Evolutionary conservation across 1,140 invertebrate genomes (phyloP), one percentile per base, ranked within the genome.

Genomic region (Schlechtendalia chinensis): DNA sequence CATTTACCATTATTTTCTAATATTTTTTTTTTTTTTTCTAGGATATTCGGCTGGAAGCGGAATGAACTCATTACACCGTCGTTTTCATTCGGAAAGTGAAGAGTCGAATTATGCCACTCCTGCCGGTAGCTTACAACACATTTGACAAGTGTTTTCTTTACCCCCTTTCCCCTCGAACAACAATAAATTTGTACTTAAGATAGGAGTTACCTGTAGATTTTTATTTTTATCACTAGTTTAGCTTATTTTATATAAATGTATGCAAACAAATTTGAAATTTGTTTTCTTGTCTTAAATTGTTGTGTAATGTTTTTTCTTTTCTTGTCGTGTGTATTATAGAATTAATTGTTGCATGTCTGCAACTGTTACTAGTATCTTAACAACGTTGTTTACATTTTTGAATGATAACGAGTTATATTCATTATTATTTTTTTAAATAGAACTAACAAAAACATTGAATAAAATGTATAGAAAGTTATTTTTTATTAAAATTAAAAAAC

Each of bases 71-170:
- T 39, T 77, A 24, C 74, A 77, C 4, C 39, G 56, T 77, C 74
- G 74, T 27, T 61, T 77, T 61, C 32, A 77, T 77, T 77, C 74
- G 17, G 74, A 77, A 19, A 77, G 74, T 47, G 74, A 77, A 77
- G 74, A 77, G 24, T 77, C 74, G 8, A 77, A 58, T 77, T 77
- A 77, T 47, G 74, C 74, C 8, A 77, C 74, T 77, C 74, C 74
- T 39, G 74, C 74, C n/a, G 74, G 74, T 45, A 77, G 74, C 11
- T 77, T 77, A 47, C 74, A 77, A 61, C 74, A 77, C 10, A 45
- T 77, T 24, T 77, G 56, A 77, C 72, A 29, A 75, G 29, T 5
- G 29, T 58, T 22, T 32, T 22, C 14, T 14, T 10, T 61, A 47
- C 32, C 61, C 22, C 17, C 14, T 22, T 5, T 47, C 45, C 32